These are phyloP conservation scores for Dasypogon diadema DNA, from an alignment of 2,888 invertebrate genomes.

Conservation along the genomic window DNA sequence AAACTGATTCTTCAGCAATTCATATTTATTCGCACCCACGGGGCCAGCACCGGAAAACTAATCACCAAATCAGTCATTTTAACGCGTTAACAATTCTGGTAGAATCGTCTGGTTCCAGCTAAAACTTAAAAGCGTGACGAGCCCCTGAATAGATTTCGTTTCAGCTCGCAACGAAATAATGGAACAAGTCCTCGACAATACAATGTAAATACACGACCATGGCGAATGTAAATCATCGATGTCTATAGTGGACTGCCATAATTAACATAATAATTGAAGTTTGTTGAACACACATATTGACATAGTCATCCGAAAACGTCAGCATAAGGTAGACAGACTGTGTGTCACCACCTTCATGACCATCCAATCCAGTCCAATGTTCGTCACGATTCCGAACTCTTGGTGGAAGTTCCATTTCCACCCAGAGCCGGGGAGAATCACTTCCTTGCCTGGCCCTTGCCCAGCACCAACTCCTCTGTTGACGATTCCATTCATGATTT, in stretches of 20 bases:
- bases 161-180: background rate
- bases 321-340: too few species aligned
- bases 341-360: too few species aligned
- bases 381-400: background rate
- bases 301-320: slow-evolving; percentile 33
- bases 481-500: slow-evolving; percentile 21
- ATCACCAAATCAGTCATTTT: slow-evolving; percentile 14
- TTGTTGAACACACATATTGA: slow-evolving; percentile 52
- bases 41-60: background rate
- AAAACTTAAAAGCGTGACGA: background rate
- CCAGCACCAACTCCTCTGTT: slow-evolving; percentile 3
- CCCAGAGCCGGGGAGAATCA: background rate
- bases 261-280: slow-evolving; percentile 56
- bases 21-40: background rate
- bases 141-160: background rate
- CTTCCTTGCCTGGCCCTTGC: slow-evolving; percentile 7
- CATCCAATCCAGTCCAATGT: background rate
- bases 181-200: background rate
- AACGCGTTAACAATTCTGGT: background rate
- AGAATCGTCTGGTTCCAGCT: background rate
- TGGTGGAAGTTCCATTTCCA: background rate
- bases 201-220: background rate
- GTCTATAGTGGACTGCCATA: slow-evolving; percentile 44
- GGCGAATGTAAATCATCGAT: slow-evolving; percentile 51
- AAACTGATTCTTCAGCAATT: too few species aligned